These are phyloP conservation scores for Chamaetylas fuelleborni DNA, from an alignment of 2,113 vertebrate genomes.

Conservation along the genomic window DNA sequence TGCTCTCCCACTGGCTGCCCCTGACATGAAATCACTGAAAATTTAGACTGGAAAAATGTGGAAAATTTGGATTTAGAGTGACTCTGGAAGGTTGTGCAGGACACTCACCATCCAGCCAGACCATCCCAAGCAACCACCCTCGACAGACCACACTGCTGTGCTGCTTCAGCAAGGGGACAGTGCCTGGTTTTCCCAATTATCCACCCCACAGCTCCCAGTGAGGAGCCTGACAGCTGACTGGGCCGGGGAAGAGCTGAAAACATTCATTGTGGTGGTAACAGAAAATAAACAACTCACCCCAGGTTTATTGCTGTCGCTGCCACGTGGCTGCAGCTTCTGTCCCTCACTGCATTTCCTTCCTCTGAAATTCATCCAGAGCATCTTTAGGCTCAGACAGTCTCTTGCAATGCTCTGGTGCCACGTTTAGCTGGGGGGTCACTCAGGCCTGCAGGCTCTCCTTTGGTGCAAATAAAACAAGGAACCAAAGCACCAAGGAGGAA, in stretches of 20 bases:
- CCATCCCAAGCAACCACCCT: not conserved
- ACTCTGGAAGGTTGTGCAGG: not conserved
- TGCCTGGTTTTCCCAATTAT: not conserved
- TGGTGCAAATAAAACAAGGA: not conserved
- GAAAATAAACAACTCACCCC: not conserved
- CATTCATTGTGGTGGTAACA: not conserved
- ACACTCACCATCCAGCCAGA: rapidly evolving
- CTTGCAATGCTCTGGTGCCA: not conserved
- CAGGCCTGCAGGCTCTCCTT: not conserved
- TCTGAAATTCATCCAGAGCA: not conserved
- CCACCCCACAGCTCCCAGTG: not conserved
- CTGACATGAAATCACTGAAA: not conserved
- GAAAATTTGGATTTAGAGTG: not conserved
- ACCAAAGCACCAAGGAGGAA: not conserved
- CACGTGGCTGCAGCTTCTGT: not conserved
- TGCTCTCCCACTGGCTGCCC: not conserved
- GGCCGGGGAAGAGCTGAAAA: not conserved
- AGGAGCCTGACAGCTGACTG: not conserved
- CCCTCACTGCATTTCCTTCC: not conserved
- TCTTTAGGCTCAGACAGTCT: rapidly evolving
- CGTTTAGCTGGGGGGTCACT: not conserved
- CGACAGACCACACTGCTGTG: not conserved
- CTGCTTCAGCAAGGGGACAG: not conserved
- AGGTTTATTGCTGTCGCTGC: not conserved
- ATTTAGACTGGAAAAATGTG: not conserved